Base-by-base conservation (phyloP, 2,888 invertebrate genomes). In the Adela reaumurella region DNA sequence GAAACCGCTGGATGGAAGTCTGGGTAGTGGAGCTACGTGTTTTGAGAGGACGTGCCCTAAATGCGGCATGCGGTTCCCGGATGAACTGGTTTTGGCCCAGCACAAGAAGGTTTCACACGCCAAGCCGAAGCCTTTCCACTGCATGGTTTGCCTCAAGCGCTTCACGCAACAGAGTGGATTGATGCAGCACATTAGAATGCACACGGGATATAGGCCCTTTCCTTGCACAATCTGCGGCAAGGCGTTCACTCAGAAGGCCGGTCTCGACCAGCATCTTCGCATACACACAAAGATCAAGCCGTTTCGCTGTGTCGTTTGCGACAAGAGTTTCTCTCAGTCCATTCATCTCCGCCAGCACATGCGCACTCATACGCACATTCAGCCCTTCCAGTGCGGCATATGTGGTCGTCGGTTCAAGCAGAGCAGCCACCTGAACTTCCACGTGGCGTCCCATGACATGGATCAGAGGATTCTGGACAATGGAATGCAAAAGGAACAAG, bases 161-260 rank as follows among this genome's bases (percentile, higher is more conserved):
- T 79, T 79, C 56, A 74, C 77, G 0, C 79, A 79, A 51, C 72
- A 71, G 53, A 77, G 79, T 0, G 79, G 79, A 1, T 53, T 79
- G 17, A 76, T 74, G 46, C 79, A 79, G 53, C 79, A 79, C 51
- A 70, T 78, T 70, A 61, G 79, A n/a, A 76, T 74, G 72, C 79
- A 79, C 47, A 67, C 59, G 1, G 58, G 56, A 19, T 57, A 55
- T 20, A 54, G 64, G 4, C 62, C 64, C 2, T 68, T 68, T 48
- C 62, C 67, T 3, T 79, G 79, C 53, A 63, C 65, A 8, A 51
- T 63, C 14, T 79, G 79, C 54, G 68, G 65, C 2, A 62, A 65
- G 50, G 63, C 60, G 1, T 79, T 79, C 54, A 51, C 64, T 1
- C 62, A 65, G n/a, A 64, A 67, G 51, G 48, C 56, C 2, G 64